Base-by-base conservation (phyloP, 2,888 invertebrate genomes). In the Pachymerium ferrugineum region DNA sequence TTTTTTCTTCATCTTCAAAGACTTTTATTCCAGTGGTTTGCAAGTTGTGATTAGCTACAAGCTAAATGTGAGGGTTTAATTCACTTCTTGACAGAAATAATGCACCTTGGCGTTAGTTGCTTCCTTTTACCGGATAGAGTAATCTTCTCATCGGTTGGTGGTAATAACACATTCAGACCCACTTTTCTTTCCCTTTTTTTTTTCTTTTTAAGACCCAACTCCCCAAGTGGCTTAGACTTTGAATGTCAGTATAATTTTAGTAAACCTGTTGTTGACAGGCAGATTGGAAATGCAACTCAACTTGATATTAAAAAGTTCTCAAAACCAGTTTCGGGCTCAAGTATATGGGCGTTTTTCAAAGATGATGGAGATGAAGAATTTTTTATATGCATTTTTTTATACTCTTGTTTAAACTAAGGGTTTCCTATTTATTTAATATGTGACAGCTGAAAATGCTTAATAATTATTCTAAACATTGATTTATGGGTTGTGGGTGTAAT, bases 231-330 rank as follows among this genome's bases (percentile, higher is more conserved):
- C 62, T 62, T 62, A 28, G 28, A 25, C 25, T 28, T 54, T 62
- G 62, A 62, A 62, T 62, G 62, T 62, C 62, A 62, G 62, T 62
- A 62, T 62, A 62, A 62, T 62, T 62, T 62, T 62, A 62, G 62
- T 62, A 62, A 62, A 62, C 62, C 62, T 62, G 62, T 62, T 62
- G 62, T 62, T 62, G 62, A 62, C 62, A 62, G 62, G 62, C 62
- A 62, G 62, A 62, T 62, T 62, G 62, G 62, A 62, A 62, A 62
- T 62, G 62, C 62, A n/a, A 62, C 62, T 62, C 62, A 62, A 28
- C 62, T 62, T 62, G 62, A 62, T 62, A 62, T 62, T 62, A 62
- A 62, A 62, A 62, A 62, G 25, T 62, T 62, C n/a, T 28, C 12
- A 62, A 62, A 62, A 62, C 62, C 62, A 62, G 62, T 62, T 62